Conservation (phyloP, 2,797 vertebrate species). For the Semotilus atromaculatus region DNA sequence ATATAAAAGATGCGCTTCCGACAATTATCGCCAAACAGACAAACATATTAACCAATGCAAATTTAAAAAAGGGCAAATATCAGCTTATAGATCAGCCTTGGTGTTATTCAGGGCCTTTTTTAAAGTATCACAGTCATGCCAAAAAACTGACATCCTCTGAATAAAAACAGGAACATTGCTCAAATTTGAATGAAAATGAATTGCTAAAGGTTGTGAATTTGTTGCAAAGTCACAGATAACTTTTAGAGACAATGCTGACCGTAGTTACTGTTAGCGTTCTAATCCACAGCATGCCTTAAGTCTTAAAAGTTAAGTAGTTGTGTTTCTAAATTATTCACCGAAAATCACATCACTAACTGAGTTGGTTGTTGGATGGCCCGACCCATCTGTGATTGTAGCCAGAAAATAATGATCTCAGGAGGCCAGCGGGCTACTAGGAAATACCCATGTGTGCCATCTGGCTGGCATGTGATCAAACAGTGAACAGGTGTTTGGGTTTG, state of each 20-base stretch:
- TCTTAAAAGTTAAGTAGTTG: not conserved
- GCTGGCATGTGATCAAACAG: conserved; percentile 25
- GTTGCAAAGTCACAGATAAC: not conserved
- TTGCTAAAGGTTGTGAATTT: not conserved
- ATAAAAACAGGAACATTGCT: not conserved
- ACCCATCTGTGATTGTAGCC: not conserved
- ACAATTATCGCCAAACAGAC: too few species aligned
- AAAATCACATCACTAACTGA: not conserved
- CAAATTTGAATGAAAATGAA: not conserved
- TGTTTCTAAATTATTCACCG: not conserved
- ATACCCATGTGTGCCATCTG: conserved; percentile 25
- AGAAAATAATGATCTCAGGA: not conserved
- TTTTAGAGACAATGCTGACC: not conserved
- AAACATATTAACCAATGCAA: too few species aligned
- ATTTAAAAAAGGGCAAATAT: too few species aligned
- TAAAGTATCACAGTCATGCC: too few species aligned
- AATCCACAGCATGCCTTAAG: not conserved
- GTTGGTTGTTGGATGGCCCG: not conserved
- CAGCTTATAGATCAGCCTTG: too few species aligned
- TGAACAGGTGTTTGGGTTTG: conserved; percentile 19
- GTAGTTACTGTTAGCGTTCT: not conserved
- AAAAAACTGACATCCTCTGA: not conserved
- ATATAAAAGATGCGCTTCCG: too few species aligned
- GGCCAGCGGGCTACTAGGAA: not conserved
- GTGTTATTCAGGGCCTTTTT: too few species aligned